These are phyloP conservation scores for Pristionchus maxplancki DNA, from an alignment of 2,888 invertebrate genomes.

Conservation along the genomic window DNA sequence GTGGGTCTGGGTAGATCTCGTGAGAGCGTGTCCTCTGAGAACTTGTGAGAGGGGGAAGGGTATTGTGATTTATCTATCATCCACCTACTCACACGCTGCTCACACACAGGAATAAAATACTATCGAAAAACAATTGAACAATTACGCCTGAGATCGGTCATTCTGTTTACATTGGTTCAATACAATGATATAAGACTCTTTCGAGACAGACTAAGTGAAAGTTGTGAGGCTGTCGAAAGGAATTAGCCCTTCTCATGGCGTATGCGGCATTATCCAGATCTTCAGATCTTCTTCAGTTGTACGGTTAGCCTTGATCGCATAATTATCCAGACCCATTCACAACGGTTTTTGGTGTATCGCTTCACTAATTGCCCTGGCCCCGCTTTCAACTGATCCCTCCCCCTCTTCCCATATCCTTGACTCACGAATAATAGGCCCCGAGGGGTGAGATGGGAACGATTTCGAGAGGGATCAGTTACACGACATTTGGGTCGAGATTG, in stretches of 20 bases:
- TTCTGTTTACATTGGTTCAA: too few species aligned
- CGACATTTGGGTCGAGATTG: neutral
- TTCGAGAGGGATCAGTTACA: slow-evolving; percentile 17
- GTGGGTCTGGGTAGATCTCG: neutral
- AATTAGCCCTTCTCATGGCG: too few species aligned
- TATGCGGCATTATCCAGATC: too few species aligned
- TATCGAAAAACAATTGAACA: too few species aligned
- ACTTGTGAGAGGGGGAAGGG: neutral
- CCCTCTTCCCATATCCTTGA: neutral
- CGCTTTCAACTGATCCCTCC: neutral
- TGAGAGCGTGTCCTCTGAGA: neutral
- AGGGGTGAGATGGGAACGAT: neutral
- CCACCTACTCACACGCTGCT: too few species aligned
- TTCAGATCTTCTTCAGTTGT: neutral
- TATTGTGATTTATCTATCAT: slow-evolving; percentile 12
- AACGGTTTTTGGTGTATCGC: slow-evolving; percentile 22
- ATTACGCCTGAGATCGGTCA: too few species aligned
- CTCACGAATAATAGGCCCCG: neutral
- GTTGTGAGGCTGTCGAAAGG: too few species aligned
- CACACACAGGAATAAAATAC: too few species aligned
- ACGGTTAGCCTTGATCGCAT: slow-evolving; percentile 19
- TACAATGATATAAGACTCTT: too few species aligned
- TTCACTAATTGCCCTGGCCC: slow-evolving; percentile 15
- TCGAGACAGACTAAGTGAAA: too few species aligned
- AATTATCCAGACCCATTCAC: neutral